Base-by-base conservation (phyloP, 2,888 invertebrate genomes). In the Baccha elongata region DNA sequence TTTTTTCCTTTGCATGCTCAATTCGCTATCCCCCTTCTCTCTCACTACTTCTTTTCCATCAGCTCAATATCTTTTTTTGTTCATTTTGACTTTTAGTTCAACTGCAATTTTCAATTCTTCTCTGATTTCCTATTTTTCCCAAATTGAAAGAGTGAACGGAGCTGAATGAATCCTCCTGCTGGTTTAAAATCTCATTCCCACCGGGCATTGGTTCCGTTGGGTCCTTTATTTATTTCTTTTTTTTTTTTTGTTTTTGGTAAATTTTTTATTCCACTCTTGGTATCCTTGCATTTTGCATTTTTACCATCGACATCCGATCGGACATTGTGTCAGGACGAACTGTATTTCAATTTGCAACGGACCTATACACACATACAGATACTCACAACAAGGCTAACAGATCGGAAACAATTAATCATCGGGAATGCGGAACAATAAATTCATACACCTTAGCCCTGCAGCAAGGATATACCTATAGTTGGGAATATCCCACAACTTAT, bases 321-420 rank as follows among this genome's bases (percentile, higher is more conserved):
- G 81, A 76, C 81, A 76, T 81, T 81, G 81, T 73, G 73, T 62
- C 81, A 76, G 76, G 67, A 83, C 42, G 72, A 78, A 73, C 40
- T 64, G 72, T 78, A 68, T 83, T 83, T 83, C 83, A 78, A 78
- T 78, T 78, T 72, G 46, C 26, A 52, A 72, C 23, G 53, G 62
- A 55, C 44, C 15, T 53, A 48, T 35, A 40, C 32, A 21, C 13
- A 48, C 7, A 13, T 37, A 15, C 55, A 46, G 37, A 48, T 13
- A 37, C 5, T 32, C 3, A 48, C 0, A 35, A 21, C 21, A 32
- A 32, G 8, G 44, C 44, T 46, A 46, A 62, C 64, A 62, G 76
- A 78, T 83, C 76, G 83, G 83, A 83, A 83, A 68, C 76, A 83
- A 83, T 83, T 83, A 83, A 83, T 83, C 83, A 78, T 73, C 58